Percentiles rank a stretch among this genome's conserved stretches.
phyloP scores from a whole-genome alignment of 2,113 vertebrate genomes.

The Nannospalax galili region DNA sequence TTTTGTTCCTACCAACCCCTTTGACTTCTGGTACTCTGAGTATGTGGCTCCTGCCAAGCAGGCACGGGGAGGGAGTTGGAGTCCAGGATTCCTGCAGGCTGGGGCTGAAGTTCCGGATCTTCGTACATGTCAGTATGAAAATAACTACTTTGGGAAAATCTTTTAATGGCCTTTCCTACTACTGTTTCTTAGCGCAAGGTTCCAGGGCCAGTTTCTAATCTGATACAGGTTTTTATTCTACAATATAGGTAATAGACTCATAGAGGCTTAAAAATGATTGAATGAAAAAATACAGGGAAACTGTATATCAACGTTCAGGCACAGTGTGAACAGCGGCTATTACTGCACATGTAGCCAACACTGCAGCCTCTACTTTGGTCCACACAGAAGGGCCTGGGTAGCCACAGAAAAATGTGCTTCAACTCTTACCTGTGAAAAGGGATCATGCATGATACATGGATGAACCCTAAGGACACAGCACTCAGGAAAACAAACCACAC shows the following conservation, averaged over 20 bases:
- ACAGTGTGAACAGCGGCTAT: background rate
- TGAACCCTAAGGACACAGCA: background rate
- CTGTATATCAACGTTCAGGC: background rate
- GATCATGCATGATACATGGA: fast-evolving
- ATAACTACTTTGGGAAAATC: background rate
- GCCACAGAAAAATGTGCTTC: background rate
- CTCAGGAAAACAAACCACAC: background rate
- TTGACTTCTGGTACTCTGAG: background rate
- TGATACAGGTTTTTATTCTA: background rate
- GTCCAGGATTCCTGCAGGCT: background rate
- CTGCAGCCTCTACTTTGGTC: background rate
- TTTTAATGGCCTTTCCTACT: background rate
- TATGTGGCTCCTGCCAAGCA: background rate
- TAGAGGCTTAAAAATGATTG: background rate
- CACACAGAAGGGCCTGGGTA: background rate
- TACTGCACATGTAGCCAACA: background rate
- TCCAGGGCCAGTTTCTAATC: background rate
- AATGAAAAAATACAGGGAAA: background rate
- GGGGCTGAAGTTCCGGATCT: background rate
- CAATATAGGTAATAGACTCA: background rate
- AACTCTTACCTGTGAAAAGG: background rate
- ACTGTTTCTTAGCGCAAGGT: background rate
- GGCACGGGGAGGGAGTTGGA: background rate
- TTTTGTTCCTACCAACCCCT: background rate
- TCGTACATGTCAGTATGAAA: fast-evolving